Evolutionary conservation across 2,888 invertebrate genomes (phyloP), one percentile per base, ranked within the genome.

Genomic region (Candidula unifasciata): DNA sequence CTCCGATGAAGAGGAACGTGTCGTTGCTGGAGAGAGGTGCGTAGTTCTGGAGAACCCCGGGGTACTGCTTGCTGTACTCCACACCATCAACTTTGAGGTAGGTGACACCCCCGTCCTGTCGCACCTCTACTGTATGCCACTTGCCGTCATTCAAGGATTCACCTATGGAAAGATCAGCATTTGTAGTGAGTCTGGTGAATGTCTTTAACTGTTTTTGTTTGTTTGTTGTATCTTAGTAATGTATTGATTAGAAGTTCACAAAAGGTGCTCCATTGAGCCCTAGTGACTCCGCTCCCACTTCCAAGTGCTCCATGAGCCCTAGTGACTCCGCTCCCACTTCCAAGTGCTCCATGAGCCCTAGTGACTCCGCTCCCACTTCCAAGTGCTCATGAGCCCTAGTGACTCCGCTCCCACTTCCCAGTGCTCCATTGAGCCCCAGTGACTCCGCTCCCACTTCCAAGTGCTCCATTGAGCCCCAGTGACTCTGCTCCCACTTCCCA

Each of bases 121-220:
- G 88, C 88, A 97, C 96, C 88, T 96, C 95, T 80, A 98, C 95
- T 24, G 97, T 97, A 94, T 99, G 99, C 98, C 98, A 99, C 92
- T 96, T 96, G 93, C 97, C 97, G 93, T 99, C 98, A 89, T 98
- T 97, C 77, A 96, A 94, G 84, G 96, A 73, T 30, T 82, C 66
- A 16, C 81, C 81, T 82, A 64, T 27, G 64, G 13, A 74, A 54
- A 3, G 16, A 33, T 13, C 3, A n/a, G 57, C 13, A 18, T 10
- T 10, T 16, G 10, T 10, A 18, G 10, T 10, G 57, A 18, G 57
- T 10, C 10, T 16, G 18, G 18, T 18, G 18, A 16, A 18, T 16
- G 18, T 54, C 57, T 54, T 54, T 18, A 54, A 54, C 18, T 18
- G 18, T 54, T 54, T 54, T 54, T 54, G 10, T 54, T 54, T 54